These are phyloP conservation scores for Ctenopoma kingsleyae DNA, from an alignment of 2,797 vertebrate species.

Conservation along the genomic window DNA sequence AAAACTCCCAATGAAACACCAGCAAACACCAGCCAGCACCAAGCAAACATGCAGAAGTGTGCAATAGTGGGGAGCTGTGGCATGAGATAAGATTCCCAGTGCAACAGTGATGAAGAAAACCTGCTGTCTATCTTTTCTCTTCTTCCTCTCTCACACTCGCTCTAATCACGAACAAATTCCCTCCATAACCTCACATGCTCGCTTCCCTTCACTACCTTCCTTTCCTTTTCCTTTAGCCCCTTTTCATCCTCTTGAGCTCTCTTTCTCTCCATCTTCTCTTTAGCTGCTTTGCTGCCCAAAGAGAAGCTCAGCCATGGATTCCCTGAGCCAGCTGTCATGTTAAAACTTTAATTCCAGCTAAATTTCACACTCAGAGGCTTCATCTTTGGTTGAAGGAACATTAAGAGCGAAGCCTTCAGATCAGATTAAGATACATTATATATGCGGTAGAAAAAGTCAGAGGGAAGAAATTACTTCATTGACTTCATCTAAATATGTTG, in stretches of 20 bases:
- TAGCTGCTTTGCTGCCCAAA: constrained; percentile 73
- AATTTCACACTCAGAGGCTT: constrained; percentile 78
- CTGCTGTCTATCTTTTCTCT: constrained; percentile 27
- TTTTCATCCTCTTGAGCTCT: constrained; percentile 43
- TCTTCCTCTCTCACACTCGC: constrained; percentile 15
- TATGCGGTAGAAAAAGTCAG: constrained; percentile 49
- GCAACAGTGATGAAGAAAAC: constrained; percentile 51
- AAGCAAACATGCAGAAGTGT: constrained; percentile 62
- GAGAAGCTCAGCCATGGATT: constrained; percentile 71
- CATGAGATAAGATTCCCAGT: constrained; percentile 65
- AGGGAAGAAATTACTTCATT: constrained; percentile 66
- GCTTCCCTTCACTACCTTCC: constrained; percentile 18
- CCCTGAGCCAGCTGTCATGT: constrained; percentile 75
- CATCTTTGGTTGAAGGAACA: constrained; percentile 73
- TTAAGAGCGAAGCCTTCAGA: constrained; percentile 77
- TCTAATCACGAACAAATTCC: constrained; percentile 32
- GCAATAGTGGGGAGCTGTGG: constrained; percentile 39
- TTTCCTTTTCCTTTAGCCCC: constrained; percentile 23
- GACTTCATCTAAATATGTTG: constrained; percentile 68
- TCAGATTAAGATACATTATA: constrained; percentile 80
- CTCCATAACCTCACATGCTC: constrained; percentile 31
- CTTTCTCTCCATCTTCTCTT: constrained; percentile 61
- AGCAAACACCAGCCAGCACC: constrained; percentile 47
- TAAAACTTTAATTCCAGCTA: constrained; percentile 83
- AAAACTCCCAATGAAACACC: constrained; percentile 42